Conservation (phyloP, 2,113 vertebrate species). For the Peucedramus taeniatus region DNA sequence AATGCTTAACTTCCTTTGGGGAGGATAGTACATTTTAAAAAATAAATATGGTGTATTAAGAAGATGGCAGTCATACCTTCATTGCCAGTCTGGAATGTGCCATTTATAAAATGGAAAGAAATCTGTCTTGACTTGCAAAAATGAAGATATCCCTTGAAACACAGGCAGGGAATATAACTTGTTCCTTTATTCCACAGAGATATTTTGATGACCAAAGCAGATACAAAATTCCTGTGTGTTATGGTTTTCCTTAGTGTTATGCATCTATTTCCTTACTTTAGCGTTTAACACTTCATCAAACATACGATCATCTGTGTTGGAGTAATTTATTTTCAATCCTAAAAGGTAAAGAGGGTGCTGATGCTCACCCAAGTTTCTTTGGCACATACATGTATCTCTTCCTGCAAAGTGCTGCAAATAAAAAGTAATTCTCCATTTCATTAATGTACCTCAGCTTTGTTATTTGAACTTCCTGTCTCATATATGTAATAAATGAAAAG, state of each 20-base stretch:
- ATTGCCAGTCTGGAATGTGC: background rate
- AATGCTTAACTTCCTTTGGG: background rate
- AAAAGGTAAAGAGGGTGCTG: background rate
- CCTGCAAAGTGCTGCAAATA: background rate
- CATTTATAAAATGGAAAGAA: background rate
- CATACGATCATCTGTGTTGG: background rate
- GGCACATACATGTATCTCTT: background rate
- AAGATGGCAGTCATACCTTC: background rate
- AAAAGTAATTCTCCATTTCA: background rate
- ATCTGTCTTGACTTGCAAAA: background rate
- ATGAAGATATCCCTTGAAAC: background rate
- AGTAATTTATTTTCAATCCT: background rate
- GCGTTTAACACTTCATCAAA: background rate
- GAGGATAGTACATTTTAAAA: background rate
- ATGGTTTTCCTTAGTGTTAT: background rate
- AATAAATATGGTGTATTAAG: background rate
- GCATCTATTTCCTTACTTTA: background rate
- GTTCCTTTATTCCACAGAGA: background rate
- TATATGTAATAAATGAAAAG: slow-evolving; percentile 22
- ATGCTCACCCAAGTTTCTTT: background rate
- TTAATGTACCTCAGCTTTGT: background rate
- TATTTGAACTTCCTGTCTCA: slow-evolving; percentile 12
- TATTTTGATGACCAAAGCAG: background rate
- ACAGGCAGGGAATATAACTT: background rate
- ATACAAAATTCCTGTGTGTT: background rate